Conservation (phyloP, 1,140 invertebrate genomes). For the Drosophila santomea region DNA sequence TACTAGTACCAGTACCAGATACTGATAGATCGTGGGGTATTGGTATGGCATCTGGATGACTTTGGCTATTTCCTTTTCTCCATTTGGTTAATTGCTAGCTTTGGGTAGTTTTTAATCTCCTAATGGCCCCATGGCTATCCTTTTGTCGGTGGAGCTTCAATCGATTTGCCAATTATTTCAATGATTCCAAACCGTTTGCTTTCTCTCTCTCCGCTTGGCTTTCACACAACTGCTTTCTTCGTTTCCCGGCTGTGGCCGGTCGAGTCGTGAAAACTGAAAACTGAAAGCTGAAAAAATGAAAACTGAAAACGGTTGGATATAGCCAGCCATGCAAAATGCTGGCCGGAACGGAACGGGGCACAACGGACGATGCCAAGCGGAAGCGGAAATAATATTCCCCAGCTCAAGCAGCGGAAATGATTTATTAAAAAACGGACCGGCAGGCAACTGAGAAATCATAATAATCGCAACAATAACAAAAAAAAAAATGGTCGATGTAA, state of each 20-base stretch:
- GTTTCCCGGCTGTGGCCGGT: slow-evolving; percentile 6
- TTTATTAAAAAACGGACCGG: slow-evolving; percentile 73
- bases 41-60: slow-evolving; percentile 13
- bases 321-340: slow-evolving; percentile 52
- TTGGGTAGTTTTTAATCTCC: slow-evolving; percentile 66
- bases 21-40: not conserved
- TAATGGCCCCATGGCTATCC: slow-evolving; percentile 53
- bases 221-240: not conserved
- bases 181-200: slow-evolving; percentile 20
- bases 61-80: slow-evolving; percentile 10
- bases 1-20: not conserved
- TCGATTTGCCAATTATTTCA: slow-evolving; percentile 57
- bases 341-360: slow-evolving; percentile 2
- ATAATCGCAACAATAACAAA: slow-evolving; percentile 26
- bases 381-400: slow-evolving; percentile 69
- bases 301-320: slow-evolving; percentile 12
- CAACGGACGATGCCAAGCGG: slow-evolving; percentile 22
- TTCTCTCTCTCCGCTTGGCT: not conserved
- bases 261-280: not conserved
- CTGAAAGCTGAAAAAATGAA: slow-evolving; percentile 12
- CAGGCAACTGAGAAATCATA: slow-evolving; percentile 45
- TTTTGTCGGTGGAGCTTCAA: slow-evolving; percentile 24
- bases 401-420: slow-evolving; percentile 77
- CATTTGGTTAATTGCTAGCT: slow-evolving; percentile 45
- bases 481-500: slow-evolving; percentile 13